phyloP scores from a whole-genome alignment of 2,888 invertebrate species.

The Caenorhabditis afra region DNA sequence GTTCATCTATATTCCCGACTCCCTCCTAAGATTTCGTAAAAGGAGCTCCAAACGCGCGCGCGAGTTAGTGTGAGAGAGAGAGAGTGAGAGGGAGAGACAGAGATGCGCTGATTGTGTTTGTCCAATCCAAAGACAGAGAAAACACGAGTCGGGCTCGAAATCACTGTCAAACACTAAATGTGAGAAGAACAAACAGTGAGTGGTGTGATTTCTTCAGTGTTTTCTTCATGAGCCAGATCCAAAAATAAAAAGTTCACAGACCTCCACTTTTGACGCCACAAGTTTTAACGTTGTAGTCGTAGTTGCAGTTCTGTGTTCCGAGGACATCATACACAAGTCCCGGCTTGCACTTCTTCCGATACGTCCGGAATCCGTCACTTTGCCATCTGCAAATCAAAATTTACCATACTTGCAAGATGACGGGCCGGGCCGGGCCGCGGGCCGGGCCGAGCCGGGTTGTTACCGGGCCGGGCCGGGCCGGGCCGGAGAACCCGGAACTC shows the following conservation, averaged over 20 bases:
- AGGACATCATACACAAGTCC: conserved; percentile 78
- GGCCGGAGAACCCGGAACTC: too few relatives aligned
- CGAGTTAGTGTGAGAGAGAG: too few relatives aligned
- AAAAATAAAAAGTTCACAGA: conserved; percentile 17
- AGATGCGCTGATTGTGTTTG: conserved; percentile 9
- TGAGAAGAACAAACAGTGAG: conserved; percentile 47
- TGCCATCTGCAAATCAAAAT: conserved; percentile 68
- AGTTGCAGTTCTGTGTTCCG: conserved; percentile 80
- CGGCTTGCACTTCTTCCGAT: conserved; percentile 76
- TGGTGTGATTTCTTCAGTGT: conserved; percentile 16
- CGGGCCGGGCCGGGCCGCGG: too few relatives aligned
- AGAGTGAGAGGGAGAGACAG: background rate
- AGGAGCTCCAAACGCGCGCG: too few relatives aligned
- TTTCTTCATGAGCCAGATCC: background rate
- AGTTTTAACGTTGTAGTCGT: conserved; percentile 79
- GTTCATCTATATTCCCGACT: too few relatives aligned
- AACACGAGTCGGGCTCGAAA: conserved; percentile 39
- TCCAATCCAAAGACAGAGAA: conserved; percentile 42
- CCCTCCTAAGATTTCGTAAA: too few relatives aligned
- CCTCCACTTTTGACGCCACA: conserved; percentile 70
- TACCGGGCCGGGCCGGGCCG: too few relatives aligned
- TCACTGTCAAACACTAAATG: conserved; percentile 48
- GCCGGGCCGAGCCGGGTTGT: too few relatives aligned
- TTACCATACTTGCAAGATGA: too few relatives aligned
- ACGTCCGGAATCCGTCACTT: conserved; percentile 78